These are phyloP conservation scores for Pangasianodon hypophthalmus DNA, from an alignment of 2,113 vertebrate species.

Conservation along the genomic window DNA sequence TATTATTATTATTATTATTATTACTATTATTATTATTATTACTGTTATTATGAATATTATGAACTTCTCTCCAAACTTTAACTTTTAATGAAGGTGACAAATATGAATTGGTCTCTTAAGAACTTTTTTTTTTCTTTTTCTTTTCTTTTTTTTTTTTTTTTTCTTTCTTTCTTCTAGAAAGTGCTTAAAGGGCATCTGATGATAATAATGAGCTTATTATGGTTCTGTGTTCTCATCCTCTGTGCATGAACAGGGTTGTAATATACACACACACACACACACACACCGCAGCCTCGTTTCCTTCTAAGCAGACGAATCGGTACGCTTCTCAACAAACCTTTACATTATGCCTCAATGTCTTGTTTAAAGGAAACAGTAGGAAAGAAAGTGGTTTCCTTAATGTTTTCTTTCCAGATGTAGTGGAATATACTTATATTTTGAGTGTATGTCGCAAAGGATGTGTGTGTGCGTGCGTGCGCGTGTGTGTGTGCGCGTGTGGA, in stretches of 20 bases:
- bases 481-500: background rate
- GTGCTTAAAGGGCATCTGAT: background rate
- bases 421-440: conserved; percentile 37
- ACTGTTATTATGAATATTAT: background rate
- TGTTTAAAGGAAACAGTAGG: conserved; percentile 4
- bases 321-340: conserved; percentile 13
- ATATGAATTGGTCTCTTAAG: background rate
- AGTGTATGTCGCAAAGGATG: conserved; percentile 37
- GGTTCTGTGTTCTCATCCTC: background rate
- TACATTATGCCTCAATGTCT: background rate
- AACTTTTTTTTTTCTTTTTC: background rate
- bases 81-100: conserved; percentile 8
- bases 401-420: conserved; percentile 30
- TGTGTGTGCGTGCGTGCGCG: background rate
- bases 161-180: no score
- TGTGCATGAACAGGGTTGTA: background rate
- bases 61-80: background rate
- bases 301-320: conserved; percentile 20
- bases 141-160: no score
- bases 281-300: conserved; percentile 30
- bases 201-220: background rate
- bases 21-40: background rate
- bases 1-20: background rate
- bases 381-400: conserved; percentile 7
- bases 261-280: conserved; percentile 33